These are phyloP conservation scores for Cataglyphis albicans DNA, from an alignment of 2,888 invertebrate genomes.

Conservation along the genomic window DNA sequence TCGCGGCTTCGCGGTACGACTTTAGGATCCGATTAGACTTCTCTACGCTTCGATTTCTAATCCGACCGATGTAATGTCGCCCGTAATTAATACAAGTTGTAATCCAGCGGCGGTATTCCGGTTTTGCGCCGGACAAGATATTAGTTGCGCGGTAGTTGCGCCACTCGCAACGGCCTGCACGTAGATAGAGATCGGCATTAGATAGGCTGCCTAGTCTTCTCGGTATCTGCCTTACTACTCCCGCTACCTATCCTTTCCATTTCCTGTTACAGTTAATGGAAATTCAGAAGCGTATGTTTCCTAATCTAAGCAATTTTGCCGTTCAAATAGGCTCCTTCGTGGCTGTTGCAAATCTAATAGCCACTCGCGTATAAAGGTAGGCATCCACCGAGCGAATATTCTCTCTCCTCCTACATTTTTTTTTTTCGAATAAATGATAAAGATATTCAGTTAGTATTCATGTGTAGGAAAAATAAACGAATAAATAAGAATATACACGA, in stretches of 20 bases:
- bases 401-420: neutral
- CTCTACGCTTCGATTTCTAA: slow-evolving; percentile 84
- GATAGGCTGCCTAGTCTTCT: slow-evolving; percentile 73
- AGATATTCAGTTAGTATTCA: neutral
- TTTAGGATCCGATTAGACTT: slow-evolving; percentile 54
- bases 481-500: neutral
- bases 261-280: slow-evolving; percentile 84
- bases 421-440: slow-evolving; percentile 4
- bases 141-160: slow-evolving; percentile 82
- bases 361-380: slow-evolving; percentile 21
- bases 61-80: slow-evolving; percentile 84
- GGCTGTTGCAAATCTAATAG: slow-evolving; percentile 48
- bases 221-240: slow-evolving; percentile 60
- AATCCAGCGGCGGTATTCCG: slow-evolving; percentile 83
- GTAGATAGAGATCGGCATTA: slow-evolving; percentile 84
- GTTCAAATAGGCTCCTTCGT: slow-evolving; percentile 74
- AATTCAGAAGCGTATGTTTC: slow-evolving; percentile 82
- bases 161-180: slow-evolving; percentile 74
- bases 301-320: slow-evolving; percentile 83
- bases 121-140: slow-evolving; percentile 85
- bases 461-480: neutral
- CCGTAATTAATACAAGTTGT: slow-evolving; percentile 86
- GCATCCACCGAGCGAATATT: neutral
- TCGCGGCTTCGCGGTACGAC: slow-evolving; percentile 65
- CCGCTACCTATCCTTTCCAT: slow-evolving; percentile 68